These are phyloP conservation scores for Ellobium chinense DNA, from an alignment of 2,888 invertebrate species.

Conservation along the genomic window DNA sequence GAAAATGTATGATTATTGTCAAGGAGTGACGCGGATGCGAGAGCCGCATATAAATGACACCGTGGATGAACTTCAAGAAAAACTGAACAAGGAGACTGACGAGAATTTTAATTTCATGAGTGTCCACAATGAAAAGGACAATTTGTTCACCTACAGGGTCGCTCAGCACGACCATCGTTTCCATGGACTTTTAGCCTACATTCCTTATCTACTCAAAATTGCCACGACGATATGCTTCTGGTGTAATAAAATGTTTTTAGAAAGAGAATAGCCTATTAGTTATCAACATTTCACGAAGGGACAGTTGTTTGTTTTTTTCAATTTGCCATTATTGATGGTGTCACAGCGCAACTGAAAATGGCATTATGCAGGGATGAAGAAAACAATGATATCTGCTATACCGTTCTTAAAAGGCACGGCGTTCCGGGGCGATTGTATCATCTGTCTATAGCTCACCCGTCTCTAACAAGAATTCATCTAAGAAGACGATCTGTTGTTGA, in stretches of 20 bases:
- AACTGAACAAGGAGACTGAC: conserved; percentile 56
- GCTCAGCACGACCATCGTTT: conserved; percentile 64
- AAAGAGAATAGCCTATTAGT: conserved; percentile 61
- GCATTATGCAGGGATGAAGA: too few species aligned
- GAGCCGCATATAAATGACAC: conserved; percentile 66
- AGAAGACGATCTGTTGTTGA: too few species aligned
- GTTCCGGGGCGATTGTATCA: too few species aligned
- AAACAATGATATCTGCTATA: too few species aligned
- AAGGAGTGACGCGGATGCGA: conserved; percentile 63
- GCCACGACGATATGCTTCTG: conserved; percentile 65
- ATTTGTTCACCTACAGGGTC: conserved; percentile 73
- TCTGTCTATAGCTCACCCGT: too few species aligned
- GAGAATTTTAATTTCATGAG: conserved; percentile 69
- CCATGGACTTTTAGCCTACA: conserved; percentile 69
- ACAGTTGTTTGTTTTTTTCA: too few species aligned
- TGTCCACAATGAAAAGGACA: conserved; percentile 68
- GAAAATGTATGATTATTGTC: conserved; percentile 63
- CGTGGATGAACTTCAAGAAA: conserved; percentile 64
- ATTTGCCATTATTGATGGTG: too few species aligned
- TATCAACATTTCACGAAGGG: too few species aligned
- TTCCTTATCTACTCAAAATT: conserved; percentile 68
- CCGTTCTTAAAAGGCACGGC: too few species aligned
- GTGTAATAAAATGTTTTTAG: conserved; percentile 65
- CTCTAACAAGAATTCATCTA: too few species aligned
- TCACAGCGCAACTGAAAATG: too few species aligned